Evolutionary conservation across 2,797 vertebrate genomes (phyloP).

Genomic region (Silurus lanzhouensis): DNA sequence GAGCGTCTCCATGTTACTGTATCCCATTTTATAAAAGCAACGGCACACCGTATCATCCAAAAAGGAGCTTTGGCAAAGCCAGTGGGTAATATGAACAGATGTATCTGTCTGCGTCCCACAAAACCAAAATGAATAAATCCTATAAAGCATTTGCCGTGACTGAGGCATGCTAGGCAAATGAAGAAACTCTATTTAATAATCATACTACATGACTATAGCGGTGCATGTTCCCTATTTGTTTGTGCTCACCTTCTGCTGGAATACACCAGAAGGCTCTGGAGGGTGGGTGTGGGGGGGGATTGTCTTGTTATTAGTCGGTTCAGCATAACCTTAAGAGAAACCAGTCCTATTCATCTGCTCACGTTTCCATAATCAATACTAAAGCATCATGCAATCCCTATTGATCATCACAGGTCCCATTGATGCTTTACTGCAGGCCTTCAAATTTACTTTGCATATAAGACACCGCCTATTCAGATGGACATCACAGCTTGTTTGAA

Average conservation of each 20-base stretch:
- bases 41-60: slow-evolving; percentile 73
- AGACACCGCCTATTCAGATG: slow-evolving; percentile 46
- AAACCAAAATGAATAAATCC: slow-evolving; percentile 47
- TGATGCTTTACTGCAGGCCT: slow-evolving; percentile 70
- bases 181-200: slow-evolving; percentile 2
- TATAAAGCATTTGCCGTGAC: slow-evolving; percentile 32
- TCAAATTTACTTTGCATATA: slow-evolving; percentile 66
- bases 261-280: slow-evolving; percentile 2
- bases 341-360: slow-evolving; percentile 74
- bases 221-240: background rate
- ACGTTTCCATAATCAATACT: slow-evolving; percentile 80
- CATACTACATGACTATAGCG: background rate
- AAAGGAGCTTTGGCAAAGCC: slow-evolving; percentile 57
- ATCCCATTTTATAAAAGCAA: slow-evolving; percentile 70
- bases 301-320: background rate
- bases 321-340: slow-evolving; percentile 65
- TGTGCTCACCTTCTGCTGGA: background rate
- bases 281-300: background rate
- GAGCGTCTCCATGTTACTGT: slow-evolving; percentile 74
- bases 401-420: slow-evolving; percentile 77
- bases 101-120: slow-evolving; percentile 56
- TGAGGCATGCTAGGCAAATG: background rate
- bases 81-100: slow-evolving; percentile 58
- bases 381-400: slow-evolving; percentile 79
- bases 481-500: slow-evolving; percentile 27